Conservation (phyloP, 2,888 invertebrate species). For the Lydus trimaculatus region DNA sequence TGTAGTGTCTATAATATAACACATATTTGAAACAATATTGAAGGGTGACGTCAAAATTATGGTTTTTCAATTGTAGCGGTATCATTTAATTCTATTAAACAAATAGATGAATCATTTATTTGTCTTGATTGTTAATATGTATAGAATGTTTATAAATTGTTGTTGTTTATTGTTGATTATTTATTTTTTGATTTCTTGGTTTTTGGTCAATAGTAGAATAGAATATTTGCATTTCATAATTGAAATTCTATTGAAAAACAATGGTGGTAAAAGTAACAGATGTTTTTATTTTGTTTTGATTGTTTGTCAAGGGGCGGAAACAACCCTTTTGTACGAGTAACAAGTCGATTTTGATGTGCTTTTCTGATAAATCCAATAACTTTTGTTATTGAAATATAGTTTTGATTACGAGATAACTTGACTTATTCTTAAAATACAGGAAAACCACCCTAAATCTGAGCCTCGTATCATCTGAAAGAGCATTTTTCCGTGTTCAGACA, state of each 20-base stretch:
- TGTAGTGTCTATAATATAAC: background rate
- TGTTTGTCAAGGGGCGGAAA: background rate
- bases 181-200: background rate
- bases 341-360: background rate
- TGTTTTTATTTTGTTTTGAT: background rate
- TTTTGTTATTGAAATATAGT: too few species aligned
- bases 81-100: background rate
- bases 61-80: background rate
- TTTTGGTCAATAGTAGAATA: background rate
- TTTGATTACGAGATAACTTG: too few species aligned
- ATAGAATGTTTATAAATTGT: background rate
- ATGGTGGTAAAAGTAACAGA: background rate
- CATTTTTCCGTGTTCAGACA: too few species aligned
- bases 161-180: background rate
- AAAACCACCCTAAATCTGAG: too few species aligned
- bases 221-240: background rate
- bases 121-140: background rate
- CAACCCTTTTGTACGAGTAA: background rate
- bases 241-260: background rate
- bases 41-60: background rate
- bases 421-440: too few species aligned
- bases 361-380: too few species aligned
- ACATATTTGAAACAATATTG: slow-evolving; percentile 2
- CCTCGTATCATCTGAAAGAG: too few species aligned
- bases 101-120: slow-evolving; percentile 1